phyloP scores from a whole-genome alignment of 1,140 invertebrate species.

The Cotesia typhae region DNA sequence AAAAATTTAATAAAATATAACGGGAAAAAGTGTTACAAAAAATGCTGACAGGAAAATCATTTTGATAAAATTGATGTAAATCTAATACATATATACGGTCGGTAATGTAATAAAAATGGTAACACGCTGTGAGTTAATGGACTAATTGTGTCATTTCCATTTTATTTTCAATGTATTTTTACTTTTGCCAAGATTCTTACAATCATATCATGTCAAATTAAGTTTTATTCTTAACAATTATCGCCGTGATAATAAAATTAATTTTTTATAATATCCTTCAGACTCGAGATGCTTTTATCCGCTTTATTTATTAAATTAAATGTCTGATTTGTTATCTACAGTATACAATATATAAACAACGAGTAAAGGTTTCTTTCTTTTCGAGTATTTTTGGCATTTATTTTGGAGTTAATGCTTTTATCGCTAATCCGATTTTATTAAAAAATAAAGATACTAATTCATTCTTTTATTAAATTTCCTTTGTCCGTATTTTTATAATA shows the following conservation, averaged over 20 bases:
- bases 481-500: no score
- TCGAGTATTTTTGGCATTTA: no score
- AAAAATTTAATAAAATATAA: background rate
- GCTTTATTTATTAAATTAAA: no score
- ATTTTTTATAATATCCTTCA: no score
- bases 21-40: background rate
- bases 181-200: background rate
- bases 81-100: background rate
- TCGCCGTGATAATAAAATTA: no score
- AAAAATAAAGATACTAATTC: background rate
- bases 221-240: no score
- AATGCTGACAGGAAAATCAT: slow-evolving; percentile 8
- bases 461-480: no score
- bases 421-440: background rate
- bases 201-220: background rate
- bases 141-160: background rate
- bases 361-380: no score
- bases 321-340: no score
- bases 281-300: no score
- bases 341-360: no score
- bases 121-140: slow-evolving; percentile 11
- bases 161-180: background rate
- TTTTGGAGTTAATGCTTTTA: no score
- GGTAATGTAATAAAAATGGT: background rate
- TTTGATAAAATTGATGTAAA: slow-evolving; percentile 7